Evolutionary conservation across 2,888 invertebrate genomes (phyloP).

Genomic region (Colostygia pectinataria): DNA sequence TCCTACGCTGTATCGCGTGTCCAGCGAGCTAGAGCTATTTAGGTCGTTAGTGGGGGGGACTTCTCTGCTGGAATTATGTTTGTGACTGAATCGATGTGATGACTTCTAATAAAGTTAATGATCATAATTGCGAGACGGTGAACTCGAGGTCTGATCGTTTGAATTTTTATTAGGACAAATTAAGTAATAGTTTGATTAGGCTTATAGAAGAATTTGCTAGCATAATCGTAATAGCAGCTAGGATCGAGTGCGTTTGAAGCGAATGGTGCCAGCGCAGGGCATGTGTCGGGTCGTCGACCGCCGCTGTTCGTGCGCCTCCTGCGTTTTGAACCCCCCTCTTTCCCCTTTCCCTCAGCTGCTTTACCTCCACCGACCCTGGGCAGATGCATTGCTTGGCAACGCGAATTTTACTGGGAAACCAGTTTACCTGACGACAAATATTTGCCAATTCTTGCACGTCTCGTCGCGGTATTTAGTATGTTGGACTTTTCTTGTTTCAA

Average conservation of each 20-base stretch:
- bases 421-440: constrained; percentile 69
- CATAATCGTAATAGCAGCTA: constrained; percentile 65
- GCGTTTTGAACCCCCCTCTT: constrained; percentile 67
- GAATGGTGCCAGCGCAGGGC: constrained; percentile 77
- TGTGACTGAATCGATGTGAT: constrained; percentile 34
- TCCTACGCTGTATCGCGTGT: constrained; percentile 69
- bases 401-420: constrained; percentile 80
- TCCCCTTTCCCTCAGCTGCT: constrained; percentile 59
- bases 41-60: constrained; percentile 59
- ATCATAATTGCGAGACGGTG: constrained; percentile 22
- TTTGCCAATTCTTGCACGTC: constrained; percentile 37
- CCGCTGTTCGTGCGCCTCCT: constrained; percentile 76
- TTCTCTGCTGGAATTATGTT: constrained; percentile 52
- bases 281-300: constrained; percentile 80
- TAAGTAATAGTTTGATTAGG: constrained; percentile 12
- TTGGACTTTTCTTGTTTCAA: constrained; percentile 16
- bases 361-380: constrained; percentile 70
- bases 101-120: constrained; percentile 29
- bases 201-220: constrained; percentile 51
- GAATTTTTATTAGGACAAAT: constrained; percentile 15
- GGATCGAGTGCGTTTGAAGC: constrained; percentile 63
- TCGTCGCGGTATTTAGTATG: constrained; percentile 22
- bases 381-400: constrained; percentile 78
- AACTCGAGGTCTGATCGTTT: constrained; percentile 21
- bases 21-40: constrained; percentile 62